phyloP scores from a whole-genome alignment of 2,888 invertebrate genomes.

The Amblyteles armatorius region DNA sequence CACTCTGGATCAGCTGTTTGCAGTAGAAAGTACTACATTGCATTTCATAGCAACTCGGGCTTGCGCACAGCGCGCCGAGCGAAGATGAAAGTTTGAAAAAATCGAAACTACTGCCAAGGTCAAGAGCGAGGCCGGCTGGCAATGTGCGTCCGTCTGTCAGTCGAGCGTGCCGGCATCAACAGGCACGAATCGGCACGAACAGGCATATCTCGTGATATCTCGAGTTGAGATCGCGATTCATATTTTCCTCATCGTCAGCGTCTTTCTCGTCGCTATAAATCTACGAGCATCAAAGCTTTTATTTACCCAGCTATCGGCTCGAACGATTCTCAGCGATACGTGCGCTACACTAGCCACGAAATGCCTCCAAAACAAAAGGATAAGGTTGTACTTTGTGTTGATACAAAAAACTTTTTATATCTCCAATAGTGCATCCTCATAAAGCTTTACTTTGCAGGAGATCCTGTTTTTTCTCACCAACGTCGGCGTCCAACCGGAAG shows the following conservation, averaged over 20 bases:
- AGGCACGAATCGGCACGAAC: background rate
- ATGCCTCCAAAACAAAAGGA: background rate
- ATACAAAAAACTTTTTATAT: background rate
- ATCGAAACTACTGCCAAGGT: too few species aligned
- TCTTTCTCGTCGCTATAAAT: background rate
- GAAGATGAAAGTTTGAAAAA: too few species aligned
- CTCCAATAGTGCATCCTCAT: background rate
- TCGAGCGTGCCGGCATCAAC: too few species aligned
- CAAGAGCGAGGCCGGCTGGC: background rate
- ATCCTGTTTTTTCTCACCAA: slow-evolving; percentile 51
- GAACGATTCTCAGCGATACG: background rate
- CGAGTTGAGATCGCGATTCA: background rate
- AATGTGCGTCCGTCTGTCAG: background rate
- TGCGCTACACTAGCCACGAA: background rate
- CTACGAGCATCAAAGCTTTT: background rate
- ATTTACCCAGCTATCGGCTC: background rate
- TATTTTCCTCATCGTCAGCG: background rate
- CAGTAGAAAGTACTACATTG: too few species aligned
- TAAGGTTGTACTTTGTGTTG: background rate
- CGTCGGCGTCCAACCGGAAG: slow-evolving; percentile 25
- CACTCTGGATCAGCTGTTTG: too few species aligned
- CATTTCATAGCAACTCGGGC: too few species aligned
- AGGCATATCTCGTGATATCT: background rate
- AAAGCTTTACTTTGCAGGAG: slow-evolving; percentile 28
- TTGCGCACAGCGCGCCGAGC: too few species aligned